phyloP scores from a whole-genome alignment of 2,113 vertebrate genomes.

The Gasterosteus aculeatus region DNA sequence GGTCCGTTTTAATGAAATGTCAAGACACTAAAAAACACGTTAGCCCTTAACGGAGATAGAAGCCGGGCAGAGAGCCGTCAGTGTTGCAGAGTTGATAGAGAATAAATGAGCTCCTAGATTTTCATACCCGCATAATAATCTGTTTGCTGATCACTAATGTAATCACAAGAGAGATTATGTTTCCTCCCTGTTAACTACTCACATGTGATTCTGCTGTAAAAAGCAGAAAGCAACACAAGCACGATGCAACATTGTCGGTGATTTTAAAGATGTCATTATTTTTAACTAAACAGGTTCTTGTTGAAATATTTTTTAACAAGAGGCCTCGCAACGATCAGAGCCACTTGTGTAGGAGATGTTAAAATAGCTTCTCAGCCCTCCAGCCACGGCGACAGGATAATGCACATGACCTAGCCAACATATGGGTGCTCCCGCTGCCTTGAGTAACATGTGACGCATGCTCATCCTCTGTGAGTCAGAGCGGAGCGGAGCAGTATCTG shows the following conservation, averaged over 20 bases:
- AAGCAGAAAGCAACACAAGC: background rate
- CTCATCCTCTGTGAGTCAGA: slow-evolving; percentile 12
- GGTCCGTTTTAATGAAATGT: slow-evolving; percentile 13
- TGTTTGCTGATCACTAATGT: slow-evolving; percentile 29
- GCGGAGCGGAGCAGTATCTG: background rate
- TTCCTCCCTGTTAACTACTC: slow-evolving; percentile 16
- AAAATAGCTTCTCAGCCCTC: slow-evolving; percentile 1
- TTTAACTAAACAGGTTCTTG: background rate
- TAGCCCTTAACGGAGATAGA: background rate
- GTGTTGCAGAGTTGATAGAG: background rate
- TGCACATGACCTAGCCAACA: slow-evolving; percentile 9
- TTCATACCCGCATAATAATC: slow-evolving; percentile 4
- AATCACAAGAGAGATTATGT: slow-evolving; percentile 29
- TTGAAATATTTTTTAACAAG: background rate
- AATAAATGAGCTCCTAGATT: background rate
- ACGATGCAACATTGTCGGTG: background rate
- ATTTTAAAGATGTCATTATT: background rate
- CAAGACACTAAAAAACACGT: background rate
- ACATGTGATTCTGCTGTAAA: slow-evolving; percentile 1
- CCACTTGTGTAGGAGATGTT: background rate
- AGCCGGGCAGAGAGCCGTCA: background rate
- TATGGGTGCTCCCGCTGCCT: background rate
- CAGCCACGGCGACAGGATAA: slow-evolving; percentile 24
- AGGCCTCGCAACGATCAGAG: background rate
- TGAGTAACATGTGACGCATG: slow-evolving; percentile 15